phyloP scores from a whole-genome alignment of 2,888 invertebrate genomes.

The Arrhopalites spinosus region DNA sequence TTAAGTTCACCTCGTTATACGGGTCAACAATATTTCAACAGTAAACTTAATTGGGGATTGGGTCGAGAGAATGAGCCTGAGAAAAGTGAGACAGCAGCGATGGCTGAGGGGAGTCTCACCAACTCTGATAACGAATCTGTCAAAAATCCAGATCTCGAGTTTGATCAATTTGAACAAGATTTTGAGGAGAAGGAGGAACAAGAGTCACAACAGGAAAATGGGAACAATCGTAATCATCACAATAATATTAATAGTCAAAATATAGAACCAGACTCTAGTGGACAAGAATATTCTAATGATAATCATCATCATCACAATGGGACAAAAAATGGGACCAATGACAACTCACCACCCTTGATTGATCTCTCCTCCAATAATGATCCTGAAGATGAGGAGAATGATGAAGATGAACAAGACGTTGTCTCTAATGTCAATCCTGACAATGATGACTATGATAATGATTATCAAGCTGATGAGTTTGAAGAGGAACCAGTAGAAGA shows the following conservation, averaged over 20 bases:
- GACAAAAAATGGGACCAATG: background rate
- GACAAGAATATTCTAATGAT: background rate
- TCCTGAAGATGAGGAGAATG: background rate
- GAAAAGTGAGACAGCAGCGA: conserved; percentile 54
- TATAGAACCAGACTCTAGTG: no score
- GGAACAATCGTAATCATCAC: background rate
- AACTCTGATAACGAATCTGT: conserved; percentile 51
- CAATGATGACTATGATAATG: background rate
- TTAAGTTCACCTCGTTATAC: conserved; percentile 14
- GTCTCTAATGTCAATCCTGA: background rate
- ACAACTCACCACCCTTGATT: background rate
- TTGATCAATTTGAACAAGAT: conserved; percentile 3
- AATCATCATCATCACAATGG: background rate
- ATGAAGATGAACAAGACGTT: background rate
- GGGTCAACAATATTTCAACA: background rate
- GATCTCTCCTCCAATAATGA: background rate
- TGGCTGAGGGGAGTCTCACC: conserved; percentile 54
- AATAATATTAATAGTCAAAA: no score
- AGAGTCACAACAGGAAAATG: background rate
- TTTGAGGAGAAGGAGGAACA: background rate
- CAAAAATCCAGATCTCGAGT: conserved; percentile 30
- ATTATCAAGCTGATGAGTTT: background rate
- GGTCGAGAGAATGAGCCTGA: conserved; percentile 33
- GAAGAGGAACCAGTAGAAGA: conserved; percentile 14
- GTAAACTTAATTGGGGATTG: conserved; percentile 7